Evolutionary conservation across 1,140 invertebrate genomes (phyloP).

Genomic region (Listronotus bonariensis): DNA sequence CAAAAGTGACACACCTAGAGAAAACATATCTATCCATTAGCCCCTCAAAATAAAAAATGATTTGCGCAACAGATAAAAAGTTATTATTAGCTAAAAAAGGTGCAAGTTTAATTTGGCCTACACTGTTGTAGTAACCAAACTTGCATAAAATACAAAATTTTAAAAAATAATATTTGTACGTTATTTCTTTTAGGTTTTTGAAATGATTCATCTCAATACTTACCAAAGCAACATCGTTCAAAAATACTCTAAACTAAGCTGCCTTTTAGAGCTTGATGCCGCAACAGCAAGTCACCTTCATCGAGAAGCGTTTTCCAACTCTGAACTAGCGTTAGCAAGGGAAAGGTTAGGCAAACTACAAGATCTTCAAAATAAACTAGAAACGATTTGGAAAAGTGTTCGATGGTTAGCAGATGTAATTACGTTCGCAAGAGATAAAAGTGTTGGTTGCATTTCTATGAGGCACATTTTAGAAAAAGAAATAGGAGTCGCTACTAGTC

Average conservation of each 20-base stretch:
- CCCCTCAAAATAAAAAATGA: too few relatives aligned
- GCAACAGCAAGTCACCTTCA: constrained; percentile 90
- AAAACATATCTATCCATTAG: too few relatives aligned
- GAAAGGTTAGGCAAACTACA: constrained; percentile 80
- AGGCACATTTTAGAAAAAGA: constrained; percentile 59
- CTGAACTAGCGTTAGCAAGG: constrained; percentile 83
- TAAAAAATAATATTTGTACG: constrained; percentile 2
- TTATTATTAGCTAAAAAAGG: too few relatives aligned
- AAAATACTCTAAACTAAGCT: constrained; percentile 88
- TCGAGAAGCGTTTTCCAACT: constrained; percentile 90
- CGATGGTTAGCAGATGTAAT: constrained; percentile 96
- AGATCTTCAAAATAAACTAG: constrained; percentile 80
- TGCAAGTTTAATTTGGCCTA: too few relatives aligned
- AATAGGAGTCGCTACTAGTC: constrained; percentile 52
- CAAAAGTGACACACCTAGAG: too few relatives aligned
- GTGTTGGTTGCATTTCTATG: constrained; percentile 52
- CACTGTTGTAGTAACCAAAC: too few relatives aligned
- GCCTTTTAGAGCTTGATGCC: constrained; percentile 89
- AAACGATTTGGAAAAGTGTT: constrained; percentile 86
- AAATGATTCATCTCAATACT: constrained; percentile 91
- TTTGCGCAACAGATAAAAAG: too few relatives aligned
- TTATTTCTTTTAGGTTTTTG: constrained; percentile 76
- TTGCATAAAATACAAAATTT: neutral
- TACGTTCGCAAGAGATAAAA: constrained; percentile 83
- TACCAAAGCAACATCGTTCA: constrained; percentile 88